Percentiles rank a stretch among this genome's conserved stretches.
Evolutionary conservation across 2,113 vertebrate genomes (phyloP).

Genomic region (Nansenia antarctica): DNA sequence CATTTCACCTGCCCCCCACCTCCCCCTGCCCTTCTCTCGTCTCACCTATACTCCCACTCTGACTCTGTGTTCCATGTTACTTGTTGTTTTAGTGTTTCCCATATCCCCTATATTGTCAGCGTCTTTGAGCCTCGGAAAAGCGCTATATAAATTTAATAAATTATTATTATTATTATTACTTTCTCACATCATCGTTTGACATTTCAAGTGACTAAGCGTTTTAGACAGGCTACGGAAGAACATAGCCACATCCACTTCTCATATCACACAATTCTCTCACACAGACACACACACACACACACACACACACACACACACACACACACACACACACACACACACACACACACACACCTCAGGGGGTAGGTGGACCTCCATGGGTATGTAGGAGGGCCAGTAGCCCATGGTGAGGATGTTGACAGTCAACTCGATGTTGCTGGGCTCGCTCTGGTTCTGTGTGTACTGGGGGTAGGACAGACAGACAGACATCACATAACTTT

Average conservation of each 20-base stretch:
- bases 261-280: constrained; percentile 23
- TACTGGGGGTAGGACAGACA: constrained; percentile 86
- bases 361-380: constrained; percentile 97
- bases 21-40: too few relatives aligned
- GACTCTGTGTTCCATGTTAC: too few relatives aligned
- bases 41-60: too few relatives aligned
- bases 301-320: not conserved
- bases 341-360: constrained; percentile 80
- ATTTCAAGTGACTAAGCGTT: too few relatives aligned
- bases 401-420: constrained; percentile 99
- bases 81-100: too few relatives aligned
- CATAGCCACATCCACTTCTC: not conserved
- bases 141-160: too few relatives aligned
- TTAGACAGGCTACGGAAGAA: constrained; percentile 1
- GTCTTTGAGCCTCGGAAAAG: too few relatives aligned
- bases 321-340: not conserved
- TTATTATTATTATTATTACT: too few relatives aligned
- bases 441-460: constrained; percentile 97
- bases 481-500: not conserved
- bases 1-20: too few relatives aligned
- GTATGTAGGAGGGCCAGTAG: constrained; percentile 97
- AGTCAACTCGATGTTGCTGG: constrained; percentile 96
- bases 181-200: too few relatives aligned
- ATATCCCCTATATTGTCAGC: too few relatives aligned
- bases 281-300: not conserved